Evolutionary conservation across 2,113 vertebrate species (phyloP), one percentile per base, ranked within the genome.

Genomic region (Anarrhichthys ocellatus): DNA sequence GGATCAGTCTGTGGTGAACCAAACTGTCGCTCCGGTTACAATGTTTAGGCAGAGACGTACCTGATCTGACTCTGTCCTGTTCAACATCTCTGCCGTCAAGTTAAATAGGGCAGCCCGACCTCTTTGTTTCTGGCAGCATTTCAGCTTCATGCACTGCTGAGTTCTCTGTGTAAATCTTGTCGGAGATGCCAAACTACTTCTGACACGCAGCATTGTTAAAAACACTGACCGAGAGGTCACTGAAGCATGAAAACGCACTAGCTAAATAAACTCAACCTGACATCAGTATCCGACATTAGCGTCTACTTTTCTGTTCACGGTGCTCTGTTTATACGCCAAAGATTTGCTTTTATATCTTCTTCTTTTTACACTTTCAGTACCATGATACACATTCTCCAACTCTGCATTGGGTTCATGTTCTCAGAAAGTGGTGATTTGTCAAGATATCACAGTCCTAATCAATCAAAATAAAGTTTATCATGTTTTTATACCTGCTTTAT

Each of bases 61-160:
- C 77, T 82, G 75, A n/a, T 78, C 72, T 46, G 63, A 74, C 50
- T 80, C 40, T 0, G 17, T 84, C 52, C 78, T 68, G 79, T 87
- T 88, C 18, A 78, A 22, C 32, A 40, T 89, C 86, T 77, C 73
- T 54, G 38, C 67, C 85, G 82, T 92, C 79, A 36, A 44, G 76
- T 72, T 85, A 58, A 88, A 87, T 86, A 61, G 67, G 4, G 34
- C 69, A n/a, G 27, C 40, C 76, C 29, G 80, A 80, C 85, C 85
- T 87, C 76, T 82, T 78, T 66, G 76, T 88, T 80, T 34, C 78
- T 50, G 80, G 38, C 9, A 0, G 20, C 2, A 50, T 84, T 81
- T 87, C 73, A 27, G 48, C 89, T 85, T 87, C 74, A 80, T n/a
- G 86, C 88, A 34, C 85, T 0, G 67, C 20, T 73, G 83, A 48